Evolutionary conservation across 2,888 invertebrate species (phyloP), one percentile per base, ranked within the genome.

Genomic region (Cylindroiulus punctatus): DNA sequence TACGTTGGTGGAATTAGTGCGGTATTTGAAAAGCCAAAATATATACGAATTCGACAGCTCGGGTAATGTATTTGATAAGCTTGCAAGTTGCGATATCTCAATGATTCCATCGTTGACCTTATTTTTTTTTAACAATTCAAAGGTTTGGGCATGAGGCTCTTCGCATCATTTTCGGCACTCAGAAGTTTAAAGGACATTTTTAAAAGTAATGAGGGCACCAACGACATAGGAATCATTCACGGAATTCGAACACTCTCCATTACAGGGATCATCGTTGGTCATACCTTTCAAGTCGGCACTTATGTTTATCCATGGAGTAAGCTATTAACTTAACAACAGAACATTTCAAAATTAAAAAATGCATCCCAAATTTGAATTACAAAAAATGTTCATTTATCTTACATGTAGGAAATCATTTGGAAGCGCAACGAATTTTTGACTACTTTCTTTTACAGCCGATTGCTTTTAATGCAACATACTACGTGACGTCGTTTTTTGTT

Each of bases 241-340:
- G 81, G 81, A 12, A 22, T 81, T 22, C 81, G 81, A 14, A 30
- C 26, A 17, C 17, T 81, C 0, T 81, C 81, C 14, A 81, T 1
- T 17, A 26, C 7, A 14, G 4, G 5, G 81, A 19, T 81, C 19
- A 81, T 81, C 7, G 12, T 14, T 81, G 81, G 81, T 26, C 81
- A 81, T 26, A 81, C 26, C 7, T 14, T 17, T 19, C 17, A 19
- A 52, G 17, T 14, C 52, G 19, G 19, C 2, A 19, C 5, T 5
- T n/a, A n/a, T 22, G 26, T 14, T 36, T 81, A 81, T 36, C 26
- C 81, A 2, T 81, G 81, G 81, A 30, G 81, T 81, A 81, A 52
- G 52, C 19, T 44, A 44, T 1, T 12, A 44, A 14, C 14, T 12
- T 14, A 12, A 44, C 14, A 44, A 44, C 44, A 8, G 10, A 44